Conservation (phyloP, 2,797 vertebrate genomes). For the Melanogrammus aeglefinus region DNA sequence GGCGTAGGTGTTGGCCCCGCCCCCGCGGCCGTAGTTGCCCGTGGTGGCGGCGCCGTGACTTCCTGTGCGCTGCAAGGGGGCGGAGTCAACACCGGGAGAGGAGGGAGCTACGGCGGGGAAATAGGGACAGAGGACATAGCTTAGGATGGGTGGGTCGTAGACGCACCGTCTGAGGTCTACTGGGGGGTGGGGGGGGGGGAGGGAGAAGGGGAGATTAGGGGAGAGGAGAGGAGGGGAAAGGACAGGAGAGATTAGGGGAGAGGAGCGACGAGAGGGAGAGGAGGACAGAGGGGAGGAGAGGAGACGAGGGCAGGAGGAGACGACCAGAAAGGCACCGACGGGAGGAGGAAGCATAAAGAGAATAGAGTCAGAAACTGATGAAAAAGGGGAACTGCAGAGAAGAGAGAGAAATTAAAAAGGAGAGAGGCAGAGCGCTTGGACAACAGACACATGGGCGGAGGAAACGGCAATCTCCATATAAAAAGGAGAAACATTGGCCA, state of each 20-base stretch:
- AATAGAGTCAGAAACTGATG: neutral
- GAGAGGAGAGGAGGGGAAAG: neutral
- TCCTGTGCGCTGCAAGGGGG: conserved; percentile 97
- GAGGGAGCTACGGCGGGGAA: conserved; percentile 98
- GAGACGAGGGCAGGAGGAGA: conserved; percentile 20
- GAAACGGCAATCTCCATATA: conserved; percentile 32
- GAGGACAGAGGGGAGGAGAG: conserved; percentile 1
- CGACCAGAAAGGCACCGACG: conserved; percentile 9
- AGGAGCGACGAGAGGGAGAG: conserved; percentile 1
- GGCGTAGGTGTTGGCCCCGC: conserved; percentile 87
- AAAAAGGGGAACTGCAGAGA: neutral
- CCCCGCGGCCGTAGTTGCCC: conserved; percentile 82
- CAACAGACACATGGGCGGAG: conserved; percentile 30
- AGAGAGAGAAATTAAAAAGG: neutral
- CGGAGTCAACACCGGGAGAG: conserved; percentile 99
- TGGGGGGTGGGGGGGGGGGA: conserved; percentile 58
- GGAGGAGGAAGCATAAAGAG: conserved; percentile 7
- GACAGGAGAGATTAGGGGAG: conserved; percentile 5
- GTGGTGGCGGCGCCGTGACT: conserved; percentile 81
- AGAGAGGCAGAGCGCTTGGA: neutral
- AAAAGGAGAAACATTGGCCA: conserved; percentile 41
- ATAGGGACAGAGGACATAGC: conserved; percentile 98
- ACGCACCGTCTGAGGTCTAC: conserved; percentile 90
- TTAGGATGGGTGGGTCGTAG: conserved; percentile 90
- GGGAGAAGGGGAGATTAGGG: neutral